Evolutionary conservation across 2,888 invertebrate species (phyloP), one percentile per base, ranked within the genome.

Genomic region (Zhengitettix transpicula): DNA sequence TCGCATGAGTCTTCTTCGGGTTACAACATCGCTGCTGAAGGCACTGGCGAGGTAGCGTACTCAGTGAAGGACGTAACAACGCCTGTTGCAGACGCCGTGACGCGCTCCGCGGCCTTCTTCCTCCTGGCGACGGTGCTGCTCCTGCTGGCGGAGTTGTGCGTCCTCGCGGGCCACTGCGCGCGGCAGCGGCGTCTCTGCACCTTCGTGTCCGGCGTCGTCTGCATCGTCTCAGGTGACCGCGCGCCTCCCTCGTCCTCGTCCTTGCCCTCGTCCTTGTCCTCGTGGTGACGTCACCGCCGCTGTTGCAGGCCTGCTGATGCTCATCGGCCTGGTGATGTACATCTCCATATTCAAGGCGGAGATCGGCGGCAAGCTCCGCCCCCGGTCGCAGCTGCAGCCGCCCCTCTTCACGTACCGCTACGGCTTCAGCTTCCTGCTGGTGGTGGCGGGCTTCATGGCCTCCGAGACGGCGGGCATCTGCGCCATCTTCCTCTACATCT

Each of bases 271-370:
- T 28, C 28, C 2, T 28, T 28, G 7, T 28, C 7, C 28, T 28
- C 28, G 16, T 15, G 15, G 14, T 56, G 10, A 2, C 41, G 42
- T 2, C 0, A 10, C 3, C 41, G 0, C 16, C n/a, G 14, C 56
- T 12, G 56, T 53, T 78, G 58, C 77, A 92, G 93, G 92, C 72
- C 78, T 93, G 64, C 79, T 91, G 65, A 90, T 93, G 88, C 81
- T 93, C 67, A 87, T 89, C 66, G 93, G 91, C 56, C 82, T 93
- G 72, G 89, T 93, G 69, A 89, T 92, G 80, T 93, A 92, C 80
- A 91, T 93, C 77, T 91, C 92, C 60, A 85, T 90, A 69, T 86
- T 93, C 72, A 93, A 93, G 74, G 86, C 91, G 11, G 92, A 93
- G 80, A 82, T 93, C 55, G 91, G 91, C 54, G 85, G 86, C 69